Evolutionary conservation across 2,888 invertebrate species (phyloP), one percentile per base, ranked within the genome.

Genomic region (Sthenelais limicola): DNA sequence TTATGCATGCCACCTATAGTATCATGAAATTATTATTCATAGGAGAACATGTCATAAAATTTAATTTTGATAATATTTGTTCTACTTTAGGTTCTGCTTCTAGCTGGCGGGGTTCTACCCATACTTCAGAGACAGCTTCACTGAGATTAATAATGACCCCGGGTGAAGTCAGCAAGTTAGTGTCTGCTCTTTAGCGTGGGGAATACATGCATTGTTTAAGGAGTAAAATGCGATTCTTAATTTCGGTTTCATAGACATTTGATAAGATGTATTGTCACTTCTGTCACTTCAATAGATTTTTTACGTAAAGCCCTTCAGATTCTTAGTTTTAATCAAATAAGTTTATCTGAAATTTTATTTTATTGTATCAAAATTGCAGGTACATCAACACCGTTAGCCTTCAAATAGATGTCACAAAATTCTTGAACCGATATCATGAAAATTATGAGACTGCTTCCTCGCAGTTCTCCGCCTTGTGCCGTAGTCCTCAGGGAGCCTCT

Each of bases 391-490:
- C 93, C 0, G 92, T 96, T 77, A 90, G 91, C 4, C 89, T 93
- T n/a, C 96, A 96, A 86, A 91, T 93, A 80, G 94, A 96, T 81
- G 90, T 95, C 0, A 92, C 92, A 0, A 92, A 93, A 72, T 86
- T 81, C 74, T 76, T 87, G 51, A 24, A 76, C 71, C 73, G 79
- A 30, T 84, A 83, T 77, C 76, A 84, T 35, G 72, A 78, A 32
- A 75, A 77, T 68, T 33, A 62, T n/a, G 71, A 70, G 21, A 38
- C n/a, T 7, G n/a, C n/a, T n/a, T n/a, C n/a, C n/a, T n/a, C n/a
- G n/a, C n/a, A n/a, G n/a, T n/a, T n/a, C n/a, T n/a, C n/a, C n/a
- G n/a, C n/a, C n/a, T n/a, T n/a, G n/a, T n/a, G n/a, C n/a, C n/a
- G n/a, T n/a, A n/a, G n/a, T n/a, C n/a, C n/a, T n/a, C n/a, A n/a